Base-by-base conservation (phyloP, 2,888 invertebrate species). In the Charanyca ferruginea region DNA sequence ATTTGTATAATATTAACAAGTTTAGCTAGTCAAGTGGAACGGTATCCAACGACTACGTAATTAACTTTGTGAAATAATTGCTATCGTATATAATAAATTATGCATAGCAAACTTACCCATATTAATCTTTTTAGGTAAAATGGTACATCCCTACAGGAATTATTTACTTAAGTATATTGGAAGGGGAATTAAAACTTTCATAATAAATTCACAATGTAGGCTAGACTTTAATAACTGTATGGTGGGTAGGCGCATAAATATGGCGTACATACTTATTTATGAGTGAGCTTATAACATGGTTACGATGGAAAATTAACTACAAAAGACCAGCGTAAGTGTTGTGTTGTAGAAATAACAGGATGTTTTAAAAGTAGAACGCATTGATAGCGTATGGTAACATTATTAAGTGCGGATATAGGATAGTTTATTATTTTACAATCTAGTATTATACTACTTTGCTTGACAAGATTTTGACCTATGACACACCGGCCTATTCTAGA, bases 51-150 rank as follows among this genome's bases (percentile, higher is more conserved):
- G 41, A 41, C 45, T 49, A 57, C 59, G 48, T 75, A 55, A 81
- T 75, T 57, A 60, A 75, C 72, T 81, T 68, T 28, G 25, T 54
- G 51, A 73, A 73, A 68, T 61, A 76, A 73, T 76, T 45, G 59
- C 41, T 68, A 61, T 63, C 55, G 32, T 38, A 47, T 60, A 48
- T 65, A 66, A 73, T 77, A 73, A 80, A 73, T 81, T 73, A 80
- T 75, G 68, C 75, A 75, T 63, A 57, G 13, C 32, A 45, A 70
- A 78, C 68, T 62, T 69, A 60, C 69, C 71, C 66, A 54, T 63
- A 78, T 78, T 80, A 83, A 81, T 82, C 80, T 81, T 82, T 81
- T 78, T 69, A 83, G 80, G 81, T 71, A 65, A 82, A 81, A 73
- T 53, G 57, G 66, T 64, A 66, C 65, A 63, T 58, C 68, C 72